Conservation (phyloP, 2,888 invertebrate species). For the Pterostichus madidus region DNA sequence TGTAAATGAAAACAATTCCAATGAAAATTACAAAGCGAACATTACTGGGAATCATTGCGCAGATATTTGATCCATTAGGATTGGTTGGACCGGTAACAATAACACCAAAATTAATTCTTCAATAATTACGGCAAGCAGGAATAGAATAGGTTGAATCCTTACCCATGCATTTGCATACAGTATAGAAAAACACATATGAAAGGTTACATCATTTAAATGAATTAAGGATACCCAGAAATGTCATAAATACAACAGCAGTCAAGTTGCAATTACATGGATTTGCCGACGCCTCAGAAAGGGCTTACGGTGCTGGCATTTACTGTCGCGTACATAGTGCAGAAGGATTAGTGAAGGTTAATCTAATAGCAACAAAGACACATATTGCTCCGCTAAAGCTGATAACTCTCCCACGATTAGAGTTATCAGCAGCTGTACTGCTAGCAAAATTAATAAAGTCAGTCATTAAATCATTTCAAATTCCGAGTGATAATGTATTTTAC, state of each 20-base stretch:
- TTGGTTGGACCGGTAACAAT: constrained; percentile 69
- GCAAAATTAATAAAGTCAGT: too few species aligned
- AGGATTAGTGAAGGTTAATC: neutral
- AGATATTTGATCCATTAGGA: constrained; percentile 70
- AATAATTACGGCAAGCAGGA: constrained; percentile 68
- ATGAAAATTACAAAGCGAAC: too few species aligned
- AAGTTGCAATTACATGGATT: neutral
- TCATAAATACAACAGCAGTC: neutral
- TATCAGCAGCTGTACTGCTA: too few species aligned
- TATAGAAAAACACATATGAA: neutral
- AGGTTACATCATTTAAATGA: neutral
- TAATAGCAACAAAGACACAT: neutral
- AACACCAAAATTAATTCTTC: constrained; percentile 69
- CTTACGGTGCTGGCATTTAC: too few species aligned
- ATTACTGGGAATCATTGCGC: too few species aligned
- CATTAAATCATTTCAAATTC: neutral
- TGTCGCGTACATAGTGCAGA: too few species aligned
- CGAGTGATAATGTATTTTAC: neutral
- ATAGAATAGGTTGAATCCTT: constrained; percentile 70
- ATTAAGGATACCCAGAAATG: neutral
- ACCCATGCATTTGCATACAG: neutral
- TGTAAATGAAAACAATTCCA: constrained; percentile 49
- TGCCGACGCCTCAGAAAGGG: neutral
- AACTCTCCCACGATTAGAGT: neutral
- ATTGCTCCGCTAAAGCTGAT: neutral